These are phyloP conservation scores for Mola mola DNA, from an alignment of 2,113 vertebrate species.

Conservation along the genomic window DNA sequence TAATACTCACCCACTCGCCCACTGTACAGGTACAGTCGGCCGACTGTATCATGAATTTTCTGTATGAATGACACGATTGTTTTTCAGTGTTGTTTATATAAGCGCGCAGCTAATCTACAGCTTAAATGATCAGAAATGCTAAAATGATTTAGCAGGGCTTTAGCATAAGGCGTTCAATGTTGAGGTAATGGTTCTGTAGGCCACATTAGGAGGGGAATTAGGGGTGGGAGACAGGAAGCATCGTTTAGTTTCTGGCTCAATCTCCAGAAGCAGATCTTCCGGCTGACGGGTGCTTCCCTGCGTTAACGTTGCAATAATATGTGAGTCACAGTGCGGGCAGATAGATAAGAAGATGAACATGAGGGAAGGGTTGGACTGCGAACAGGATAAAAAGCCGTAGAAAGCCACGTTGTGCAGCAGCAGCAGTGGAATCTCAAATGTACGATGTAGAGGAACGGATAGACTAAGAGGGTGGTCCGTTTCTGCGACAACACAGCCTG, in stretches of 20 bases:
- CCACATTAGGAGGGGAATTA: slow-evolving; percentile 43
- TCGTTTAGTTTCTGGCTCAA: slow-evolving; percentile 78
- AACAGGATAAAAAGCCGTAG: slow-evolving; percentile 21
- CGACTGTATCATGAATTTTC: slow-evolving; percentile 13
- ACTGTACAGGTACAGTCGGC: slow-evolving; percentile 5
- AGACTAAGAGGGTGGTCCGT: slow-evolving; percentile 37
- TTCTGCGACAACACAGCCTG: slow-evolving; percentile 14
- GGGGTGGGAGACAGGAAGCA: slow-evolving; percentile 70
- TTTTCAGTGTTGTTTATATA: not conserved
- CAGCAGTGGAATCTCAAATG: slow-evolving; percentile 26
- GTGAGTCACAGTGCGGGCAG: slow-evolving; percentile 65
- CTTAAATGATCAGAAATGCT: not conserved
- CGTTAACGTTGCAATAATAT: slow-evolving; percentile 81
- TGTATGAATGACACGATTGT: not conserved
- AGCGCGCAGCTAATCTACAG: slow-evolving; percentile 5
- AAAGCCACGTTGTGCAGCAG: slow-evolving; percentile 2
- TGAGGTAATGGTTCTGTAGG: slow-evolving; percentile 42
- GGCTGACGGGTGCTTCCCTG: slow-evolving; percentile 71
- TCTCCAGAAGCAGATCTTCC: slow-evolving; percentile 87
- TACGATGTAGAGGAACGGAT: slow-evolving; percentile 5
- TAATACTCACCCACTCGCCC: too few species aligned
- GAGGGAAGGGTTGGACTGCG: slow-evolving; percentile 46
- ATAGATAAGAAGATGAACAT: slow-evolving; percentile 65
- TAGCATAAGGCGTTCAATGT: slow-evolving; percentile 25
- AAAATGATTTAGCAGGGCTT: slow-evolving; percentile 7